Base-by-base conservation (phyloP, 2,888 invertebrate genomes). In the Agriotes lineatus region DNA sequence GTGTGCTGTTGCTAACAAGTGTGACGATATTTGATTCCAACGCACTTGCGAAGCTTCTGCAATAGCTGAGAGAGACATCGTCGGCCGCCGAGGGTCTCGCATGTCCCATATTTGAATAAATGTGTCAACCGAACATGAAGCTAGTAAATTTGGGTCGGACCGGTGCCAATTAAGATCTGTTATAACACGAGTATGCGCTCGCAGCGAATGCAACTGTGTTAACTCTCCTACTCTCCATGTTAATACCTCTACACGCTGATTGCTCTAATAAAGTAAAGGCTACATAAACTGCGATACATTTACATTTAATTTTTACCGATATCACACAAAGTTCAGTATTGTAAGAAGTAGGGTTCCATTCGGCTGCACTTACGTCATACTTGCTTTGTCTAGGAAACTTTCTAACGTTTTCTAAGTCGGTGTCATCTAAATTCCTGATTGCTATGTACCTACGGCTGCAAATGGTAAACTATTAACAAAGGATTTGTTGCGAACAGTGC, bases 41-140 rank as follows among this genome's bases (percentile, higher is more conserved):
- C 96, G 92, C 0, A 97, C 96, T 86, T 97, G 96, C 1, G 95
- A 95, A 1, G 96, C 96, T 76, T 95, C 95, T 79, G 95, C 95
- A 78, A 97, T 94, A 75, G 96, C 95, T 77, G 95, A 95, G 33
- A 97, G 85, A 3, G 96, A 95, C 48, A 93, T 84, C 10, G 90
- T 88, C 14, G 97, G 97, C 82, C 93, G 91, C 70, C 94, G 88
- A 6, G 93, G 88, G 84, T 96, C 96, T 76, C 96, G 85, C 57
- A 96, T 87, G 81, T 98, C 97, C 97, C 97, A 97, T 64, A 97
- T 88, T 82, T 96, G 93, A 35, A 96, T 96, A 79, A 93, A 96
- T 39, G 96, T 95, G 81, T 97, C 97, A 60, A 96, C 95, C 2
- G 97, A 97, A 80, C 96, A 96, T 45, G 96, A 96, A 6, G 96